Percentiles rank a stretch among this genome's conserved stretches.
These are phyloP conservation scores for Lindbergichthys nudifrons DNA, from an alignment of 2,797 vertebrate genomes.

Conservation along the genomic window DNA sequence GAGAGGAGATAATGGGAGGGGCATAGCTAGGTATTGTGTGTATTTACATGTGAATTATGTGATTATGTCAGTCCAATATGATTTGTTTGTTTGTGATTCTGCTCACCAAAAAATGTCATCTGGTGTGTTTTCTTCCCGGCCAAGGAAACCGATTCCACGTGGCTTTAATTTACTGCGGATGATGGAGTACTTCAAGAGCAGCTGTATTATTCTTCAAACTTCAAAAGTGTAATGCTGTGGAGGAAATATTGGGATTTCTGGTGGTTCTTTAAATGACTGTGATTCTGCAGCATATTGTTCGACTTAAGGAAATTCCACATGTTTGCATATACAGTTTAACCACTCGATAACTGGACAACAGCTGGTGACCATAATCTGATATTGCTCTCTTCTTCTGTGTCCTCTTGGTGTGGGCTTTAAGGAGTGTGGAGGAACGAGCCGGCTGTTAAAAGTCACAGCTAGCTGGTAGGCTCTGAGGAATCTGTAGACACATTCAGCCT, in stretches of 20 bases:
- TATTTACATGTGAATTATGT: constrained; percentile 17
- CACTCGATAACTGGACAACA: constrained; percentile 4
- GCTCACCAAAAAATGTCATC: constrained; percentile 58
- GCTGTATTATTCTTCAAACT: constrained; percentile 40
- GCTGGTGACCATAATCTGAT: constrained; percentile 23
- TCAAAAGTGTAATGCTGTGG: background rate
- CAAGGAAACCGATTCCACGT: constrained; percentile 54
- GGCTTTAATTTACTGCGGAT: constrained; percentile 70
- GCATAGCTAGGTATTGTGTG: constrained; percentile 20
- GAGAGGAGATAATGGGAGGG: constrained; percentile 24
- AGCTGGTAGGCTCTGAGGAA: constrained; percentile 75
- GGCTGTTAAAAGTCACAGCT: constrained; percentile 77
- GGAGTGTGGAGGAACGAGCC: constrained; percentile 13
- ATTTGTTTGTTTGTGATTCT: constrained; percentile 64
- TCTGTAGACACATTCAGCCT: constrained; percentile 69
- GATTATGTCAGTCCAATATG: constrained; percentile 3
- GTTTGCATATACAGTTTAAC: constrained; percentile 20
- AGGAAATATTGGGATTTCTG: constrained; percentile 12
- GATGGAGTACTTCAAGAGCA: constrained; percentile 44
- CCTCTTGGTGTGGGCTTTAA: constrained; percentile 13
- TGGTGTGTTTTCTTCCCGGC: constrained; percentile 35
- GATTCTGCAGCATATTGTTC: constrained; percentile 21
- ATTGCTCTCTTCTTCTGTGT: constrained; percentile 23
- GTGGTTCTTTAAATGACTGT: constrained; percentile 16
- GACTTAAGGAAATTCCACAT: constrained; percentile 8